Evolutionary conservation across 2,888 invertebrate species (phyloP).

Genomic region (Chymomyza caudatula): DNA sequence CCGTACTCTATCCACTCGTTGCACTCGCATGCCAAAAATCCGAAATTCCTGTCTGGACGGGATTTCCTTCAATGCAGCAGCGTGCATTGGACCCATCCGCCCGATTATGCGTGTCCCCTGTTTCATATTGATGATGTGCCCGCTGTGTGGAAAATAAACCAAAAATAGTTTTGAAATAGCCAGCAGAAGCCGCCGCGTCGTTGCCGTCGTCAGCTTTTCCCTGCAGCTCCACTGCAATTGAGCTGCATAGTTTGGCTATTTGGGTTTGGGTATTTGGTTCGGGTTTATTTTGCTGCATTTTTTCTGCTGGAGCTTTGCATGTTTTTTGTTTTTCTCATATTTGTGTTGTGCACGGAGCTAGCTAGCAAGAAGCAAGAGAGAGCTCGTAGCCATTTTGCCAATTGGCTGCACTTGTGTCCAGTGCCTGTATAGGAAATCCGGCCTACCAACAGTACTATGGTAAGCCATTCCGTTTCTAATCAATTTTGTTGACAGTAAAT

Average conservation of each 20-base stretch:
- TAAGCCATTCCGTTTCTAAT: conserved; percentile 43
- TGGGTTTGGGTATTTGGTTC: conserved; percentile 36
- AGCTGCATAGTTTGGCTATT: conserved; percentile 54
- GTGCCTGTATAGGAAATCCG: conserved; percentile 33
- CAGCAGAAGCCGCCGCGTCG: neutral
- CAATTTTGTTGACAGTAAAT: conserved; percentile 65
- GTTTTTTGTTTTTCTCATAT: conserved; percentile 9
- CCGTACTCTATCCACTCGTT: conserved; percentile 2
- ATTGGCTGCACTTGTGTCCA: conserved; percentile 55
- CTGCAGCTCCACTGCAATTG: conserved; percentile 23
- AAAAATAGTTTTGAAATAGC: conserved; percentile 28
- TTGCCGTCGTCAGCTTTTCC: neutral
- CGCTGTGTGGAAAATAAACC: neutral
- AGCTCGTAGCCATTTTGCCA: conserved; percentile 46
- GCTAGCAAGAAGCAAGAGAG: conserved; percentile 4
- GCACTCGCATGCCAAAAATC: conserved; percentile 40
- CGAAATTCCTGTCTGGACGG: conserved; percentile 67
- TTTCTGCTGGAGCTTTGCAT: conserved; percentile 30
- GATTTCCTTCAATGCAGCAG: conserved; percentile 63
- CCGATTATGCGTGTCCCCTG: conserved; percentile 64
- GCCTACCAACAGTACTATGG: neutral
- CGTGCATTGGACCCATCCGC: conserved; percentile 52
- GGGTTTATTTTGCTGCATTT: conserved; percentile 35
- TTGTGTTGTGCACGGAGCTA: neutral
- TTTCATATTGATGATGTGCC: conserved; percentile 62